Conservation (phyloP, 2,888 invertebrate genomes). For the Plemyria rubiginata region DNA sequence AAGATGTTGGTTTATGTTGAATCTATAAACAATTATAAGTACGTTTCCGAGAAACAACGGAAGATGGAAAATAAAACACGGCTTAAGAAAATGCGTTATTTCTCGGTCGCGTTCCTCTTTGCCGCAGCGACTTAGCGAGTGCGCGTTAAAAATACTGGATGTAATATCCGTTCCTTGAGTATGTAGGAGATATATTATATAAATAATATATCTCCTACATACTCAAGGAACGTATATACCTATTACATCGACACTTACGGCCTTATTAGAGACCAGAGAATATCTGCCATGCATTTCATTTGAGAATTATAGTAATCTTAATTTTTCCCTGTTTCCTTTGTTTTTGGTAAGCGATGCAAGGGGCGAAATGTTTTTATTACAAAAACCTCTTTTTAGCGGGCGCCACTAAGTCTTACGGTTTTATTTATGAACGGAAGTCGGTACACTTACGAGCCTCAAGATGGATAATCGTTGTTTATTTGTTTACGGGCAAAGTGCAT, state of each 20-base stretch:
- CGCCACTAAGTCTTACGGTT: conserved; percentile 19
- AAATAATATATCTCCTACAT: no score
- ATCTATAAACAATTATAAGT: conserved; percentile 1
- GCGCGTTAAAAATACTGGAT: not conserved
- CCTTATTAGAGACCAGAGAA: no score
- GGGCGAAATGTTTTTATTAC: not conserved
- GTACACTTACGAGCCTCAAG: conserved; percentile 18
- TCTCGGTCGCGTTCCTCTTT: conserved; percentile 3
- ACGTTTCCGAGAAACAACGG: conserved; percentile 4
- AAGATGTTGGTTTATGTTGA: no score
- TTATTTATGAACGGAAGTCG: conserved; percentile 29
- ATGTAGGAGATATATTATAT: no score
- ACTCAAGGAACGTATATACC: no score
- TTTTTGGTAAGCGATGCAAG: not conserved
- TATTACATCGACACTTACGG: no score
- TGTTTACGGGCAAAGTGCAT: conserved; percentile 26
- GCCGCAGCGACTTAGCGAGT: not conserved
- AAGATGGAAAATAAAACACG: conserved; percentile 3
- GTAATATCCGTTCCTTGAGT: no score
- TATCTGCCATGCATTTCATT: not conserved
- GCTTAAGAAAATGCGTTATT: conserved; percentile 5
- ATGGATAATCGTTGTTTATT: conserved; percentile 26
- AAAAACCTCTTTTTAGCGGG: conserved; percentile 11
- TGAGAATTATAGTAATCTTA: not conserved
- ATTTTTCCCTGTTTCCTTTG: not conserved